Evolutionary conservation across 2,113 vertebrate species (phyloP).

Genomic region (Ornithorhynchus anatinus): DNA sequence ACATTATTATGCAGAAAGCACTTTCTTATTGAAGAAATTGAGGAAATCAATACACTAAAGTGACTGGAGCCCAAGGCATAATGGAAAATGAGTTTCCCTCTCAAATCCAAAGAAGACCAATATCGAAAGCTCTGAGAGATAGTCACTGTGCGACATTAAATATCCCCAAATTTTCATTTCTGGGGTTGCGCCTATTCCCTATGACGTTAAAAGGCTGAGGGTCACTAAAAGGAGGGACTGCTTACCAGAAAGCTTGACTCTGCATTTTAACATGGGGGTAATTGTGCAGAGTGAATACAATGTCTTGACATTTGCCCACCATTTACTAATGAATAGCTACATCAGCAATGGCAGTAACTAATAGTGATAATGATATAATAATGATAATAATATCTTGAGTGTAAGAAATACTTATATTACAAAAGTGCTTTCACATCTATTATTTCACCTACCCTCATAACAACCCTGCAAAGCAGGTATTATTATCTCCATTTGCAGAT

Average conservation of each 20-base stretch:
- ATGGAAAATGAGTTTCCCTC: constrained; percentile 4
- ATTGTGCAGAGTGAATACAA: background rate
- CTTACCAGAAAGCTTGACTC: constrained; percentile 24
- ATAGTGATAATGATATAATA: background rate
- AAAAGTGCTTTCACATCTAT: too few relatives aligned
- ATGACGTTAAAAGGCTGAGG: background rate
- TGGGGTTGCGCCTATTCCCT: background rate
- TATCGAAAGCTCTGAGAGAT: constrained; percentile 27
- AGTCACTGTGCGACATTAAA: constrained; percentile 2
- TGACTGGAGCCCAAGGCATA: constrained; percentile 28
- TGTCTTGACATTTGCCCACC: constrained; percentile 5
- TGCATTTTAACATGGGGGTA: constrained; percentile 10
- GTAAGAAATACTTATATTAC: too few relatives aligned
- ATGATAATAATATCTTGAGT: too few relatives aligned
- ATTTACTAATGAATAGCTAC: background rate
- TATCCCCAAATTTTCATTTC: constrained; percentile 9
- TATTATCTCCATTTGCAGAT: too few relatives aligned
- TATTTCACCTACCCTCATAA: too few relatives aligned
- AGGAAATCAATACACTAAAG: constrained; percentile 39
- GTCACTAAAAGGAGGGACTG: constrained; percentile 13
- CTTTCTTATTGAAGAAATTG: constrained; percentile 39
- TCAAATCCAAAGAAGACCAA: constrained; percentile 25
- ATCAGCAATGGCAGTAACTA: background rate
- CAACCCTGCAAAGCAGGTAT: too few relatives aligned
- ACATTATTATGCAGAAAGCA: constrained; percentile 38